Evolutionary conservation across 1,140 invertebrate genomes (phyloP).

Genomic region (Drosophila baimaii): DNA sequence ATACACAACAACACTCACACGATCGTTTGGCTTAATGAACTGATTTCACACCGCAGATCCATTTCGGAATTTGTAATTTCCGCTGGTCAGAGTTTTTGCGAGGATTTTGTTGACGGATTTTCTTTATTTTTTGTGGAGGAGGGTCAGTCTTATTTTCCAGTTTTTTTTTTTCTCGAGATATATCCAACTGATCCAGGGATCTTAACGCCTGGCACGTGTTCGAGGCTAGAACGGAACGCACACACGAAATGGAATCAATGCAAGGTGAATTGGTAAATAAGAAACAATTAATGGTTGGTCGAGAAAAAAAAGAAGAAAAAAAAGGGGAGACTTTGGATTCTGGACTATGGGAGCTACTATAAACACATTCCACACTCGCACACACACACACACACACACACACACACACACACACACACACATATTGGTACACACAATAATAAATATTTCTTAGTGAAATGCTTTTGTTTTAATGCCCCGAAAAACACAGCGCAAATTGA

Average conservation of each 20-base stretch:
- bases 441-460: constrained; percentile 77
- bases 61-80: constrained; percentile 35
- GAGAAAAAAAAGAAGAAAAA: neutral
- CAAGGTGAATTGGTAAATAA: constrained; percentile 25
- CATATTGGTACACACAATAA: constrained; percentile 61
- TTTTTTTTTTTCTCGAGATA: constrained; percentile 9
- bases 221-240: constrained; percentile 9
- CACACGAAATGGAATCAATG: neutral
- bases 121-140: no score
- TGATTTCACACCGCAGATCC: constrained; percentile 8
- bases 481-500: constrained; percentile 81
- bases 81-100: constrained; percentile 5
- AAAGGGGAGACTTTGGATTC: constrained; percentile 7
- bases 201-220: constrained; percentile 23
- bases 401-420: constrained; percentile 3
- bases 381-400: constrained; percentile 2
- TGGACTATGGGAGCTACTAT: constrained; percentile 57
- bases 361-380: constrained; percentile 66
- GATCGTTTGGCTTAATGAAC: constrained; percentile 22
- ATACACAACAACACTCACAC: constrained; percentile 21
- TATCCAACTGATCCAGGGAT: constrained; percentile 14
- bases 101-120: constrained; percentile 7
- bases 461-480: constrained; percentile 81
- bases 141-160: neutral
- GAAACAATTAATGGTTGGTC: constrained; percentile 14